Base-by-base conservation (phyloP, 2,797 vertebrate genomes). In the Eulemur mongoz region DNA sequence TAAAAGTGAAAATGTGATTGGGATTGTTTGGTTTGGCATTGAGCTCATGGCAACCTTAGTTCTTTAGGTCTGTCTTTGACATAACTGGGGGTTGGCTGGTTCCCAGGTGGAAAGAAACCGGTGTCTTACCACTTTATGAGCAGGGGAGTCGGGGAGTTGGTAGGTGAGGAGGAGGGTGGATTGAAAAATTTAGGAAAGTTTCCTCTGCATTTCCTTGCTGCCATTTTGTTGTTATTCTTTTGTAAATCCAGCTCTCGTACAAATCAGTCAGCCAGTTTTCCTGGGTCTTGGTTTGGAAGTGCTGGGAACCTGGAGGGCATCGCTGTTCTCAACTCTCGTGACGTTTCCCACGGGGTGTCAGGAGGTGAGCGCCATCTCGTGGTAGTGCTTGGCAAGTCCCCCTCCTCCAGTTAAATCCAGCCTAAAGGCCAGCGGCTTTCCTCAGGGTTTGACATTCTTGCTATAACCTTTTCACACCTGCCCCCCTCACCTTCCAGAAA, bases 1-100 rank as follows among this genome's bases (percentile, higher is more conserved):
- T 82, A 22, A 91, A 80, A 57, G 38, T 54, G n/a, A 50, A 80
- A 72, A 40, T 17, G 80, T 32, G 65, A 79, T 84, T 25, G 72
- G n/a, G 70, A 23, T 14, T 69, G 88, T 70, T 94, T 70, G 80
- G 50, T 35, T 83, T 94, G 94, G 84, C 78, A 72, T 2, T 2
- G 67, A 67, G 48, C 27, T 95, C 32, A 4, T 5, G 91, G 84
- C 45, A 69, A 38, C 73, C 63, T 15, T 61, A 83, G 67, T 67
- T 75, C 67, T 93, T 76, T 25, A 23, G 45, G 78, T 75, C 40
- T 89, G 10, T 63, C 91, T 95, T 38, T 52, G 76, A 93, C 84
- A 72, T 30, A 61, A 54, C 40, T 17, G 63, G 69, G 54, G 48
- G 43, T 72, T 52, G 35, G 27, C 2, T 23, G 73, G 43, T 50